Evolutionary conservation across 2,888 invertebrate genomes (phyloP).

Genomic region (Pantelozetes paolii): DNA sequence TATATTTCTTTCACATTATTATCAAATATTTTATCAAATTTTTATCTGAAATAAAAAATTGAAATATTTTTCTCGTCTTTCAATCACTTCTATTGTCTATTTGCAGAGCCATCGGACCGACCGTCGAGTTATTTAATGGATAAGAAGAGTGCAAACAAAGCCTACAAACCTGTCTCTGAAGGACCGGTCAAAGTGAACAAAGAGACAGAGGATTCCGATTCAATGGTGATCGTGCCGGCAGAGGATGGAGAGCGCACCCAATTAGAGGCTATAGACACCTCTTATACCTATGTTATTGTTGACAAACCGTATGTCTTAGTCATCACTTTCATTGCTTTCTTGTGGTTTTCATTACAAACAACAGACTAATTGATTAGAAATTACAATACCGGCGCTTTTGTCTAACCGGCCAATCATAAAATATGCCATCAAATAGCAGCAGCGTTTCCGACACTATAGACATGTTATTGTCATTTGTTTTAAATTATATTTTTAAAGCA

Average conservation of each 20-base stretch:
- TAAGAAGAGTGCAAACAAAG: constrained; percentile 44
- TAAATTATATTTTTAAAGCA: too few relatives aligned
- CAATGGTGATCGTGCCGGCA: constrained; percentile 34
- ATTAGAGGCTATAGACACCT: constrained; percentile 62
- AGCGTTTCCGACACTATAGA: too few relatives aligned
- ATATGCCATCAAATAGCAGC: too few relatives aligned
- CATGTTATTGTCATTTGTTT: too few relatives aligned
- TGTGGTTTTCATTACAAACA: too few relatives aligned
- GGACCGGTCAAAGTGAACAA: constrained; percentile 30
- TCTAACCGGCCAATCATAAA: too few relatives aligned
- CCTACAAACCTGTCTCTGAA: constrained; percentile 35
- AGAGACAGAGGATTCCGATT: constrained; percentile 27
- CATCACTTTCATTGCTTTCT: too few relatives aligned
- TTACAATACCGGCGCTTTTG: too few relatives aligned
- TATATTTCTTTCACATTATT: too few relatives aligned
- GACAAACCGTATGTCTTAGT: constrained; percentile 66
- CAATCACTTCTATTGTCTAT: not conserved
- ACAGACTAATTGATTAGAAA: too few relatives aligned
- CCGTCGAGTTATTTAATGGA: constrained; percentile 49
- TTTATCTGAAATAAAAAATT: not conserved
- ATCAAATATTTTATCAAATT: too few relatives aligned
- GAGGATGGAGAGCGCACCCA: constrained; percentile 32
- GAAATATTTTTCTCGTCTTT: not conserved
- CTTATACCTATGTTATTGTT: constrained; percentile 72
- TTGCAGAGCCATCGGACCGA: not conserved